Evolutionary conservation across 1,140 invertebrate genomes (phyloP), one percentile per base, ranked within the genome.

Genomic region (Philopotamus ludificatus): DNA sequence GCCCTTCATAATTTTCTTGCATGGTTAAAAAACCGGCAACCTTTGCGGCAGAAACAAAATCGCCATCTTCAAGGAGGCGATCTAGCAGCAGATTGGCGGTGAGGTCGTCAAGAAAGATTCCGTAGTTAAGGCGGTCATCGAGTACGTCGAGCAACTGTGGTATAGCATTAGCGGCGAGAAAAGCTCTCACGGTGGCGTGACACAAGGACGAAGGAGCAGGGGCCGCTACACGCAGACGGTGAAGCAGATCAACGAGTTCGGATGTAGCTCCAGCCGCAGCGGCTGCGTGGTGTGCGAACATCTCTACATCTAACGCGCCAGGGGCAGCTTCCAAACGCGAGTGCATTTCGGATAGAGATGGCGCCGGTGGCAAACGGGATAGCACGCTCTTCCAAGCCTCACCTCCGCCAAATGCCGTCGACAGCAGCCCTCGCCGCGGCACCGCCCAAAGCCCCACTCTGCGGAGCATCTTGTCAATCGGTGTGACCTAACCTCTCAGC

Each of bases 81-180:
- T 97, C 87, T 79, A 98, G 83, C n/a, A 95, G 75, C 12, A 96
- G 79, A 77, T 93, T 94, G 42, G 86, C 87, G 41, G 84, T 79
- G 71, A 88, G 89, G 59, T 87, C 76, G 79, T 98, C 93, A 12
- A 92, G 83, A 74, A 97, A 97, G 25, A 98, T 77, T 1, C 96
- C 95, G 80, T 92, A 97, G 72, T 90, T 90, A 9, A 94, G 76
- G 50, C 93, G 85, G 74, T 95, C 88, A 71, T 89, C 84, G 12
- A 98, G 75, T 12, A 95, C 82, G 20, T 83, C 75, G 1, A 94
- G 69, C 10, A 97, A 76, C 23, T 88, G 81, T 23, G 74, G 68
- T 2, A 42, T 44, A 64, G 84, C 77, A 0, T 82, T 79, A 70
- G 78, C 76, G 39, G 87, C 76, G 0, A 94, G 68, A 44, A 88